These are phyloP conservation scores for Zaprionus africanus DNA, from an alignment of 1,140 invertebrate species.

Conservation along the genomic window DNA sequence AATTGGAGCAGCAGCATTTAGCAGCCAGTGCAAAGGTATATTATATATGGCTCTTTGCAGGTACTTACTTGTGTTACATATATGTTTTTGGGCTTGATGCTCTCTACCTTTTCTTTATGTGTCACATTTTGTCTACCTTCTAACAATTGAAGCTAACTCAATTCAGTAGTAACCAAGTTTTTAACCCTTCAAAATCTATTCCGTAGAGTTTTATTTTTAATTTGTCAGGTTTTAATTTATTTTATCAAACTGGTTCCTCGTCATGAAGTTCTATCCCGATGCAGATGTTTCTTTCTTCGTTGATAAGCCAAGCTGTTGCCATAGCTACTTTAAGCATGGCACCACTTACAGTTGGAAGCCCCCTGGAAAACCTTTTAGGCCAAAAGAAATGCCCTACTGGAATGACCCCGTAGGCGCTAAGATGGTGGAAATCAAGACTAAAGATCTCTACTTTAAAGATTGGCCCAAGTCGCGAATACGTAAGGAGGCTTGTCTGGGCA, in stretches of 20 bases:
- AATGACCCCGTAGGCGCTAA: constrained; percentile 54
- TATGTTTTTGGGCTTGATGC: too few relatives aligned
- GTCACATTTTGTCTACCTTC: too few relatives aligned
- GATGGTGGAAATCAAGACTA: constrained; percentile 32
- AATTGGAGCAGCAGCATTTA: neutral
- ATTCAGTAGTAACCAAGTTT: neutral
- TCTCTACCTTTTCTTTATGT: too few relatives aligned
- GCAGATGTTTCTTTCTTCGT: constrained; percentile 56
- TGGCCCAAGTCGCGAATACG: constrained; percentile 61
- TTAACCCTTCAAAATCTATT: neutral
- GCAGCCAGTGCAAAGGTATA: neutral
- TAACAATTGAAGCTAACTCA: neutral
- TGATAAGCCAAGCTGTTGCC: constrained; percentile 50
- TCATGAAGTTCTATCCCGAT: constrained; percentile 60
- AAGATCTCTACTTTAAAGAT: constrained; percentile 56
- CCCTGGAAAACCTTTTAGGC: constrained; percentile 16
- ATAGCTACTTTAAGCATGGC: constrained; percentile 50
- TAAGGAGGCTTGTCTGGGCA: constrained; percentile 60
- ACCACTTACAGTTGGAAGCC: constrained; percentile 60
- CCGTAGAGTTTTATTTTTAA: constrained; percentile 9
- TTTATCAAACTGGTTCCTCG: neutral
- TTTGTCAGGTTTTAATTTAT: neutral
- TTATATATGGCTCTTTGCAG: neutral
- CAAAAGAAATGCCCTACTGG: constrained; percentile 59
- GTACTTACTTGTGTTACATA: too few relatives aligned